These are phyloP conservation scores for Forbesichthys agassizii DNA, from an alignment of 2,113 vertebrate species.

Conservation along the genomic window DNA sequence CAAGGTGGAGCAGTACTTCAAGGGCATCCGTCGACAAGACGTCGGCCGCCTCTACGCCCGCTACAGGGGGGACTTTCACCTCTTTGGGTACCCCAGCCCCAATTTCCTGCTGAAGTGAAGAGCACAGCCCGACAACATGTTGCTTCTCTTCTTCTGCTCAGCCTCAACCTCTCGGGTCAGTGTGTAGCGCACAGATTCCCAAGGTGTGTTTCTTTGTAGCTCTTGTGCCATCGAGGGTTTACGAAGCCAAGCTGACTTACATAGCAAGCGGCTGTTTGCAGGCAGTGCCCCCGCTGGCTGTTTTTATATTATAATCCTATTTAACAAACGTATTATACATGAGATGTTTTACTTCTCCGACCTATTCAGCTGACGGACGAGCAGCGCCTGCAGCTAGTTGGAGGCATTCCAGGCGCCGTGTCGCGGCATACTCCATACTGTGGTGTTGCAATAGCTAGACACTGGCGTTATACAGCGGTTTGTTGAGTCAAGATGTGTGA, in stretches of 20 bases:
- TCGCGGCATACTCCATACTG: no score
- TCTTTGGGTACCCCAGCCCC: conserved; percentile 91
- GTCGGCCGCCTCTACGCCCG: conserved; percentile 85
- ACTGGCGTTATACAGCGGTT: no score
- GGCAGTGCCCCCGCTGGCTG: neutral
- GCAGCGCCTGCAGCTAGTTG: neutral
- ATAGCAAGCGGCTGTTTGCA: neutral
- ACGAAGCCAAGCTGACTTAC: neutral
- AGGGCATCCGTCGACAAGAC: conserved; percentile 89
- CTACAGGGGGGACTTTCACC: conserved; percentile 90
- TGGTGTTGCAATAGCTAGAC: no score
- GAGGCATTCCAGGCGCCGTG: neutral
- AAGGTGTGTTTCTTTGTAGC: conserved; percentile 1
- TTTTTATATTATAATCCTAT: conserved; percentile 6
- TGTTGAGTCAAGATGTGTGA: no score
- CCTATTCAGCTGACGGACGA: neutral
- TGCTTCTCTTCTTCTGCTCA: neutral
- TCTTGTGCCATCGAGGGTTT: conserved; percentile 1
- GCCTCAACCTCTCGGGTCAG: neutral
- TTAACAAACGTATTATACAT: conserved; percentile 1
- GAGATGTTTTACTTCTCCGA: neutral
- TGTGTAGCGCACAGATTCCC: conserved; percentile 3
- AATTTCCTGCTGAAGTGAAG: conserved; percentile 85
- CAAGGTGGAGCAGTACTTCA: conserved; percentile 92
- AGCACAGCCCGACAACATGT: conserved; percentile 4